These are phyloP conservation scores for Malaclemys terrapin DNA, from an alignment of 2,113 vertebrate species.

Conservation along the genomic window DNA sequence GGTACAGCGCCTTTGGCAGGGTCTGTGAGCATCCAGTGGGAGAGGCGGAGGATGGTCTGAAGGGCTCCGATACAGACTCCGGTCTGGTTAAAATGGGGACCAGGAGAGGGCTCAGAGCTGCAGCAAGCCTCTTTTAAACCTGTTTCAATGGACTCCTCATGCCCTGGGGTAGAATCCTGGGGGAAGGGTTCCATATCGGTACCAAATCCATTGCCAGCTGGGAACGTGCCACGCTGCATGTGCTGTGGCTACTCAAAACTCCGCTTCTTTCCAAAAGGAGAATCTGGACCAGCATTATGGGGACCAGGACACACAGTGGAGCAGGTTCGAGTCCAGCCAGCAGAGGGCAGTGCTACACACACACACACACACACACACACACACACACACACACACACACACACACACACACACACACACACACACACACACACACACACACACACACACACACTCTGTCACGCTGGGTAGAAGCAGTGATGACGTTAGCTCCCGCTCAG, in stretches of 20 bases:
- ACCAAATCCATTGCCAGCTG: no score
- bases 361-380: no score
- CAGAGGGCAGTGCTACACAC: background rate
- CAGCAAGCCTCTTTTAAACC: background rate
- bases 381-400: no score
- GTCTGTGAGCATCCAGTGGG: background rate
- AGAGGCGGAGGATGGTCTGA: background rate
- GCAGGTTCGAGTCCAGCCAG: background rate
- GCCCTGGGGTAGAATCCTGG: background rate
- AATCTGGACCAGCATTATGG: background rate
- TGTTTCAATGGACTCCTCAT: background rate
- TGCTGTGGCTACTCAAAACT: background rate
- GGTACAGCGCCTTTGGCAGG: background rate
- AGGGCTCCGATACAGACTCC: background rate
- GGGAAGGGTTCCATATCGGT: background rate
- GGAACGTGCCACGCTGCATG: background rate
- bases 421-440: no score
- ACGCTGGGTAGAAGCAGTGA: no score
- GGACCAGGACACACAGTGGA: background rate
- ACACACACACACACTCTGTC: background rate
- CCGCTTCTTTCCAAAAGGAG: background rate
- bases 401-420: no score
- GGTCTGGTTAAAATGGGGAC: background rate
- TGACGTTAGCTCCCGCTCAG: no score
- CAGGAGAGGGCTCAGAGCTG: background rate